A percentile compares a stretch with the other conserved stretches of the same genome.
phyloP scores from a whole-genome alignment of 2,797 vertebrate species.

The Pantherophis alleghaniensis region DNA sequence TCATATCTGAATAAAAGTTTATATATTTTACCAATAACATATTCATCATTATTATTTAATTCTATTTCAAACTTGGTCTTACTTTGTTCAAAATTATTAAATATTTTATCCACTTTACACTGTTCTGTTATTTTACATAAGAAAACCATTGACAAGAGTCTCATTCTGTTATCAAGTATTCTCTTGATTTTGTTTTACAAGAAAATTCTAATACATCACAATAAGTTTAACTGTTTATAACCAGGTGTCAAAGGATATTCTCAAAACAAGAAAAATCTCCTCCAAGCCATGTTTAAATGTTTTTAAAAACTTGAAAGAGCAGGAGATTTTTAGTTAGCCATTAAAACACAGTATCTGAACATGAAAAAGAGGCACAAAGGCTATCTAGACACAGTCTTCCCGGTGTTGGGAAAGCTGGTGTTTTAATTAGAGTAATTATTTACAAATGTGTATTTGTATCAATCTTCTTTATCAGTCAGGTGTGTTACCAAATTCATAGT shows the following conservation, averaged over 20 bases:
- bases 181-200: too few relatives aligned
- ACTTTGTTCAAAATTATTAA: too few relatives aligned
- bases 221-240: too few relatives aligned
- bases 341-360: background rate
- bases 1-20: too few relatives aligned
- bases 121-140: too few relatives aligned
- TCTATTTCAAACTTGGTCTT: too few relatives aligned
- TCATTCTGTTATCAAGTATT: too few relatives aligned
- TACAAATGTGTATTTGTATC: background rate
- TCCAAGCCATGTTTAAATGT: background rate
- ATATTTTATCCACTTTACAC: too few relatives aligned
- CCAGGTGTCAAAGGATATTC: background rate
- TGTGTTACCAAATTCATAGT: background rate
- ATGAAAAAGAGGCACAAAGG: background rate
- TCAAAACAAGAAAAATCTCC: background rate
- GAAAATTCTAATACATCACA: too few relatives aligned
- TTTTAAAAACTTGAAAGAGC: background rate
- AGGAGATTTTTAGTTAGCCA: background rate
- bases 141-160: too few relatives aligned
- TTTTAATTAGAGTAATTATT: background rate
- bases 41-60: too few relatives aligned
- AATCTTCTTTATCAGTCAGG: background rate
- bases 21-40: too few relatives aligned
- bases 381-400: background rate
- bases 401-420: background rate